Percentiles rank a stretch among this genome's conserved stretches.
These are phyloP conservation scores for Vireo griseus DNA, from an alignment of 2,797 vertebrate species.

Conservation along the genomic window DNA sequence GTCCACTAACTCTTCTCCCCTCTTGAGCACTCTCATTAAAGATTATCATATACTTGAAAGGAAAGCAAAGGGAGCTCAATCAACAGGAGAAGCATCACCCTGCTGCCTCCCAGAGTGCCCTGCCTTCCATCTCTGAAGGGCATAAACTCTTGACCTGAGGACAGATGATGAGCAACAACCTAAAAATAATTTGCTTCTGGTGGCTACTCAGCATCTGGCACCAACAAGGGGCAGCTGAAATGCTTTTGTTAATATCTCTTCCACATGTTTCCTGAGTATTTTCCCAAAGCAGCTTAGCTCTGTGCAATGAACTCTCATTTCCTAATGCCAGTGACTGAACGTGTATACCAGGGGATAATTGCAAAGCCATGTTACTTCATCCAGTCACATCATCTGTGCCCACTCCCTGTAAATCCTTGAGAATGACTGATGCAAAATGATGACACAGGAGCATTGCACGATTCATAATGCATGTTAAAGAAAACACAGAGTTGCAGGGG, in stretches of 20 bases:
- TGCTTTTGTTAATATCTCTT: conserved; percentile 10
- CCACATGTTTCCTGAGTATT: conserved; percentile 36
- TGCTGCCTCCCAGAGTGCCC: background rate
- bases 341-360: background rate
- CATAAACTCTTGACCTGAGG: background rate
- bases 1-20: background rate
- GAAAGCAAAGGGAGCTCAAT: background rate
- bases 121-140: background rate
- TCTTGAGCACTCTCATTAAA: background rate
- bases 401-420: background rate
- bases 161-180: background rate
- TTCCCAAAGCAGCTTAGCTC: conserved; percentile 55
- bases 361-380: conserved; percentile 10
- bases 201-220: conserved; percentile 22
- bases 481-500: background rate
- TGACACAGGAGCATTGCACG: background rate
- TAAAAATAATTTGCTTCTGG: conserved; percentile 7
- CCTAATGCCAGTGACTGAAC: conserved; percentile 5
- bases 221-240: background rate
- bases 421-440: background rate
- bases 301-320: background rate
- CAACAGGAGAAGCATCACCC: background rate
- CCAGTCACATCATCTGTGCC: background rate
- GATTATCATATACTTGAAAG: background rate
- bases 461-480: background rate